Evolutionary conservation across 2,113 vertebrate species (phyloP).

Genomic region (Morone saxatilis): DNA sequence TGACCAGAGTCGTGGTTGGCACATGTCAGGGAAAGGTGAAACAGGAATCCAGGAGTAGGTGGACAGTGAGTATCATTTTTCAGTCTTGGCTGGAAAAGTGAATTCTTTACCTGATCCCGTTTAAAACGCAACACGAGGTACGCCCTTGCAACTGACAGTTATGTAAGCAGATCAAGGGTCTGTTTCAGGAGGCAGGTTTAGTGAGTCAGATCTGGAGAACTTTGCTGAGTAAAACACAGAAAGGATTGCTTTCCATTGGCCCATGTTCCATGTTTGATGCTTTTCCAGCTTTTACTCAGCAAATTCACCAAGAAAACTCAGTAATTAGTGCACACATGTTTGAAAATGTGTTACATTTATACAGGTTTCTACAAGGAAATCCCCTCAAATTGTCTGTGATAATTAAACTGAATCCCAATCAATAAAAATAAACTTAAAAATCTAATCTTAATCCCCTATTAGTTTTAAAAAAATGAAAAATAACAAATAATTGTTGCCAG

Average conservation of each 20-base stretch:
- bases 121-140: neutral
- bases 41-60: conserved; percentile 1
- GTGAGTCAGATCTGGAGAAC: neutral
- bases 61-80: neutral
- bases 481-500: neutral
- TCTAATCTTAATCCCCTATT: neutral
- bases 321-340: neutral
- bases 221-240: neutral
- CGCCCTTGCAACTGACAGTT: neutral
- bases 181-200: neutral
- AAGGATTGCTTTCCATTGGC: neutral
- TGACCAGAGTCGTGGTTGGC: neutral
- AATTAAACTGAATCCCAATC: neutral
- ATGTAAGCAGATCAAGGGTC: neutral
- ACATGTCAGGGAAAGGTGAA: neutral
- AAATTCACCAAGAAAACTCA: neutral
- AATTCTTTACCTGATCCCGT: conserved; percentile 20
- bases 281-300: neutral
- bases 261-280: neutral
- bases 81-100: conserved; percentile 14
- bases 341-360: neutral
- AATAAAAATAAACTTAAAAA: neutral
- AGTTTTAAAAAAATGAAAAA: neutral
- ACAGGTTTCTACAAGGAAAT: neutral
- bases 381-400: neutral